These are phyloP conservation scores for Deladenus siricidicola DNA, from an alignment of 2,888 invertebrate genomes.

Conservation along the genomic window DNA sequence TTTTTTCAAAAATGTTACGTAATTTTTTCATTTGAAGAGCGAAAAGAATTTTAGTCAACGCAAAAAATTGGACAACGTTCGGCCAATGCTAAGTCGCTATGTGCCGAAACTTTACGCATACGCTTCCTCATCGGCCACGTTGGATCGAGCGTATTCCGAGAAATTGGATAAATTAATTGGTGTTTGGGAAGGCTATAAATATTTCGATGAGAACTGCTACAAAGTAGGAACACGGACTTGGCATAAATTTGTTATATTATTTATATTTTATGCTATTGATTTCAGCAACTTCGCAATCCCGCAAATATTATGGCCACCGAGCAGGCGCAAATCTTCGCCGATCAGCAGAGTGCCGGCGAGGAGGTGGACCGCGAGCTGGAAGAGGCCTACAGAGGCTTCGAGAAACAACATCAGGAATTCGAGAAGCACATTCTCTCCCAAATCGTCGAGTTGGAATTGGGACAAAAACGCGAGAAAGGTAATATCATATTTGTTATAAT, in stretches of 20 bases:
- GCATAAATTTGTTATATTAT: neutral
- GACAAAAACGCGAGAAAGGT: conserved; percentile 8
- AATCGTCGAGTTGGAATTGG: conserved; percentile 31
- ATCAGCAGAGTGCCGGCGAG: conserved; percentile 70
- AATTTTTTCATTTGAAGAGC: neutral
- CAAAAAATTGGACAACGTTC: conserved; percentile 85
- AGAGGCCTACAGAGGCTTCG: conserved; percentile 71
- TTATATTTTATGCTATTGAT: conserved; percentile 22
- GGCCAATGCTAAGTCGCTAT: conserved; percentile 83
- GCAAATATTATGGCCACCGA: conserved; percentile 54
- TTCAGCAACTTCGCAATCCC: conserved; percentile 69
- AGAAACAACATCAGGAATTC: conserved; percentile 89
- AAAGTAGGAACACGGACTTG: conserved; percentile 30
- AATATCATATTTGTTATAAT: too few relatives aligned
- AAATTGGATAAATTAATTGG: conserved; percentile 82
- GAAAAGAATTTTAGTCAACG: conserved; percentile 73
- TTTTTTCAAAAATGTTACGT: neutral
- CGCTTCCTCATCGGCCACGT: conserved; percentile 70
- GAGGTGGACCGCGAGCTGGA: conserved; percentile 73
- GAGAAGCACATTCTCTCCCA: conserved; percentile 70
- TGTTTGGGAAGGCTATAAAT: conserved; percentile 84
- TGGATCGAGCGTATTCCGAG: conserved; percentile 40
- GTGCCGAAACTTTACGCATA: conserved; percentile 97
- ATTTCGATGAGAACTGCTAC: conserved; percentile 54
- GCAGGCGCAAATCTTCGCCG: conserved; percentile 56